phyloP scores from a whole-genome alignment of 2,113 vertebrate genomes.

The Limanda limanda region DNA sequence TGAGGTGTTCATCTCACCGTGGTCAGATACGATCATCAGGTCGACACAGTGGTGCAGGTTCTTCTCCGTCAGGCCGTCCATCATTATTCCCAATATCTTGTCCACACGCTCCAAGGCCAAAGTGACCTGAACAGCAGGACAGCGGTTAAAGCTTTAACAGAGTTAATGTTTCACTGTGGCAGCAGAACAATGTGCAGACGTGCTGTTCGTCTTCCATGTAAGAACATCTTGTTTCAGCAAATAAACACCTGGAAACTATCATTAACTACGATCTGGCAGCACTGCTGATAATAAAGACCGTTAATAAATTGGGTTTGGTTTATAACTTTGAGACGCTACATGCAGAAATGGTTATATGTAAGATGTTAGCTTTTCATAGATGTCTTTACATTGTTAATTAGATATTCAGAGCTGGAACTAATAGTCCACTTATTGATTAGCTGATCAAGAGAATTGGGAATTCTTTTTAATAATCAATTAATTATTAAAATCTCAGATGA shows the following conservation, averaged over 20 bases:
- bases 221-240: not conserved
- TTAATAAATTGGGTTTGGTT: too few species aligned
- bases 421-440: too few species aligned
- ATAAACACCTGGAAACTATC: not conserved
- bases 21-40: slow-evolving; percentile 91
- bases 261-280: not conserved
- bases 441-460: too few species aligned
- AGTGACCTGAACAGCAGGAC: slow-evolving; percentile 81
- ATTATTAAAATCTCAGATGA: too few species aligned
- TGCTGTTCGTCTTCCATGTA: not conserved
- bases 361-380: too few species aligned
- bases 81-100: slow-evolving; percentile 85
- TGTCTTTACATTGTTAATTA: too few species aligned
- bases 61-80: slow-evolving; percentile 90
- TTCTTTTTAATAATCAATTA: too few species aligned
- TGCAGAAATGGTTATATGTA: too few species aligned
- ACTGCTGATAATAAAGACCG: too few species aligned
- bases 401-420: too few species aligned
- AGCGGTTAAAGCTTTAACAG: not conserved
- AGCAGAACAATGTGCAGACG: not conserved
- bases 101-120: slow-evolving; percentile 86
- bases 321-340: too few species aligned
- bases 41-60: slow-evolving; percentile 90
- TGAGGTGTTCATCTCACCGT: slow-evolving; percentile 83
- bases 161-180: not conserved